Conservation (phyloP, 2,888 invertebrate species). For the Synergus laeviventris region DNA sequence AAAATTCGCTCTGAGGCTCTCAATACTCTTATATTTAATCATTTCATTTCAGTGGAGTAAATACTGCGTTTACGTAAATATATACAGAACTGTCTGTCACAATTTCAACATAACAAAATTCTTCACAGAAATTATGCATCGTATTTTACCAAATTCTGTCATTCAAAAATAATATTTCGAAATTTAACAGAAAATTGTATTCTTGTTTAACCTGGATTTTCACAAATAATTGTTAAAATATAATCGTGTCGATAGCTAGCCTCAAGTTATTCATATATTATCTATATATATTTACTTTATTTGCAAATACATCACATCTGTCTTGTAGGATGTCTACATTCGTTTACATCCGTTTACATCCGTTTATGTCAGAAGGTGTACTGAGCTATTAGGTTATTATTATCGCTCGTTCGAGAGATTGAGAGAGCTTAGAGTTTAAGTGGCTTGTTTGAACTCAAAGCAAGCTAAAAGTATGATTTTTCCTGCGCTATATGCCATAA, state of each 20-base stretch:
- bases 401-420: not conserved
- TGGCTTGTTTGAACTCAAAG: not conserved
- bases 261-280: not conserved
- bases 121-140: not conserved
- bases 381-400: slow-evolving; percentile 9
- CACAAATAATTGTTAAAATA: not conserved
- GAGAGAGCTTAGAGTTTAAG: not conserved
- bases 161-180: not conserved
- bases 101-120: not conserved
- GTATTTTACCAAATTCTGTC: not conserved
- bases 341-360: not conserved
- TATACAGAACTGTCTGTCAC: too few relatives aligned
- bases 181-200: not conserved
- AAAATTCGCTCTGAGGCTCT: not conserved
- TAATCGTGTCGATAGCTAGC: not conserved
- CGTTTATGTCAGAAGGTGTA: not conserved
- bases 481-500: not conserved
- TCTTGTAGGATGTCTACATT: not conserved
- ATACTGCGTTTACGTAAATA: not conserved
- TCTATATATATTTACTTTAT: not conserved
- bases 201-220: not conserved
- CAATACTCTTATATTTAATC: not conserved
- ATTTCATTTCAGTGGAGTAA: not conserved
- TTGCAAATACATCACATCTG: not conserved
- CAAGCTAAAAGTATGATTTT: not conserved